Conservation (phyloP, 2,888 invertebrate species). For the Chelonus formosanus region DNA sequence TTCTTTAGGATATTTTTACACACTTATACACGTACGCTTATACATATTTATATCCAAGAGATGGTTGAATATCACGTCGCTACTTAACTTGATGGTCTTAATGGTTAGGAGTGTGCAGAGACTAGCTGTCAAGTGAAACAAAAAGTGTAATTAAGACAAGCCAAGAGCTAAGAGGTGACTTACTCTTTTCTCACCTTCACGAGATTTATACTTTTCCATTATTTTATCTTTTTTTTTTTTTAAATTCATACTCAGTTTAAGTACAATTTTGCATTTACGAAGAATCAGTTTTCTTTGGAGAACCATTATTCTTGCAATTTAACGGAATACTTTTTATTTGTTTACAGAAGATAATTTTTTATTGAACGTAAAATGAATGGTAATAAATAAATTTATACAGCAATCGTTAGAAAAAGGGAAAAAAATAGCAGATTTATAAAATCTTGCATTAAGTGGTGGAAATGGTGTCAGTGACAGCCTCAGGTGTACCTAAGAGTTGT, state of each 20-base stretch:
- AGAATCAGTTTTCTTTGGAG: neutral
- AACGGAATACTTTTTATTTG: no score
- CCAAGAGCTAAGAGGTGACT: conserved; percentile 20
- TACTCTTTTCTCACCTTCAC: conserved; percentile 16
- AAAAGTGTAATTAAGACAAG: conserved; percentile 31
- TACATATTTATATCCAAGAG: conserved; percentile 31
- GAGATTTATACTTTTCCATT: conserved; percentile 45
- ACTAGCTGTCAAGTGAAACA: conserved; percentile 20
- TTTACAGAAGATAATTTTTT: no score
- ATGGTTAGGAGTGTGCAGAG: conserved; percentile 54
- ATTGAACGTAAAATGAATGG: no score
- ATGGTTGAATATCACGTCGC: conserved; percentile 49
- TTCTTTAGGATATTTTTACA: conserved; percentile 5
- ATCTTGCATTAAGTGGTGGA: no score
- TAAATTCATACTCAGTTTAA: conserved; percentile 20
- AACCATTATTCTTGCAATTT: no score
- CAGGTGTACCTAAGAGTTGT: no score
- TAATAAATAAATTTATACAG: no score
- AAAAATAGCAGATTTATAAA: no score
- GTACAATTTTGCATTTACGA: conserved; percentile 9
- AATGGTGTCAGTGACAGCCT: no score
- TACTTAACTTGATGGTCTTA: conserved; percentile 59
- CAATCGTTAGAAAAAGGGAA: no score
- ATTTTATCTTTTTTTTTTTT: conserved; percentile 42
- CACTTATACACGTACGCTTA: conserved; percentile 29